These are phyloP conservation scores for Cantharis nigra DNA, from an alignment of 2,888 invertebrate genomes.

Conservation along the genomic window DNA sequence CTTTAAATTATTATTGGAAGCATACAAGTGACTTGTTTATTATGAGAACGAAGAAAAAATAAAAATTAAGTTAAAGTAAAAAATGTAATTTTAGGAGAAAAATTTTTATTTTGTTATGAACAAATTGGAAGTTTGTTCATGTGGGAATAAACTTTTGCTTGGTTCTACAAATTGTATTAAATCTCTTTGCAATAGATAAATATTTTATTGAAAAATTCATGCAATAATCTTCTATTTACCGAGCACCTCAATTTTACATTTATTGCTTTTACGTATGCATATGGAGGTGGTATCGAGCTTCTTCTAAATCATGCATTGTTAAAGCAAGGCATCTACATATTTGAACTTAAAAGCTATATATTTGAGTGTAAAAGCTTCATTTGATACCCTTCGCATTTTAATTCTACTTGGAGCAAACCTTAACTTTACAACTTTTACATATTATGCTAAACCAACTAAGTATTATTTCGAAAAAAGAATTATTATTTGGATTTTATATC, in stretches of 20 bases:
- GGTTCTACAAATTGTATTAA: neutral
- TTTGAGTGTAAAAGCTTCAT: neutral
- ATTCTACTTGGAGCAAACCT: neutral
- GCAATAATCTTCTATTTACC: neutral
- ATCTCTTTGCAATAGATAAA: neutral
- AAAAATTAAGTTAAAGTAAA: neutral
- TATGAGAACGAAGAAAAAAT: neutral
- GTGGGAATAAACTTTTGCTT: neutral
- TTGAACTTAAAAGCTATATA: neutral
- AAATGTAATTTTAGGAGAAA: neutral
- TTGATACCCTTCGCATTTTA: neutral
- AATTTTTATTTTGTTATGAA: neutral
- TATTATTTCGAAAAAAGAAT: neutral
- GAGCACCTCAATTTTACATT: neutral
- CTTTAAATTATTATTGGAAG: neutral
- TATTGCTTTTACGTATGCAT: neutral
- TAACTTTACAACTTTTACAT: neutral
- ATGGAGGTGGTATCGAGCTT: neutral
- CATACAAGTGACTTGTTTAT: neutral
- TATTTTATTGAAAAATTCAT: neutral
- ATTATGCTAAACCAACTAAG: neutral
- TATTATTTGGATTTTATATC: neutral
- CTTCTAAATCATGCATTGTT: neutral
- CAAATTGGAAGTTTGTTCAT: neutral
- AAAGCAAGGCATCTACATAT: neutral